A percentile compares a stretch with the other conserved stretches of the same genome.
phyloP scores from a whole-genome alignment of 2,113 vertebrate genomes.

The Mus spicilegus region DNA sequence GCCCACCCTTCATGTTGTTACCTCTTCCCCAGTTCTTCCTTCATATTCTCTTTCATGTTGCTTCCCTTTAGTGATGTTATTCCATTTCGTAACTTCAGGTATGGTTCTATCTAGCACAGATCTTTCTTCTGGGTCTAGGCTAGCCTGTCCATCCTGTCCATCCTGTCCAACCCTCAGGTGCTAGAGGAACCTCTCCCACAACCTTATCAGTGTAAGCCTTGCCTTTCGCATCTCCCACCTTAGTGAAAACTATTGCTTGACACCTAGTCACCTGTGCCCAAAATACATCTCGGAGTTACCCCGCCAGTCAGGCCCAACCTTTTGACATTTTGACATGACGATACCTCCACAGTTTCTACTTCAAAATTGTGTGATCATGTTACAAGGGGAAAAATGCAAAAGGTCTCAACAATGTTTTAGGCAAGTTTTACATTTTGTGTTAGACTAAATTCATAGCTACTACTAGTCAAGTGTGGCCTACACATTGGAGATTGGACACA shows the following conservation, averaged over 20 bases:
- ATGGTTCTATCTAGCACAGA: conserved; percentile 10
- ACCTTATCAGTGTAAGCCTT: conserved; percentile 14
- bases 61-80: conserved; percentile 15
- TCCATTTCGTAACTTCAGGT: conserved; percentile 14
- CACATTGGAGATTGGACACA: neutral
- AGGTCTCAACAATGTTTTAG: neutral
- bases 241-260: conserved; percentile 2
- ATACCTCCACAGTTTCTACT: neutral
- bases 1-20: neutral
- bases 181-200: neutral
- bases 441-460: neutral
- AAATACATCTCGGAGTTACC: conserved; percentile 17
- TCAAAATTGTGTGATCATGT: neutral
- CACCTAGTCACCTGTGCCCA: neutral
- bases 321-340: neutral
- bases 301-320: neutral
- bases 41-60: conserved; percentile 49
- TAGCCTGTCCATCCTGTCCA: too few species aligned
- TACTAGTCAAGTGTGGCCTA: neutral
- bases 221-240: neutral
- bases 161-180: neutral
- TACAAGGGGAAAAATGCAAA: neutral
- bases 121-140: neutral
- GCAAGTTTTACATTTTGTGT: neutral
- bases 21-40: conserved; percentile 50